Evolutionary conservation across 2,113 vertebrate genomes (phyloP), one percentile per base, ranked within the genome.

Genomic region (Euleptes europaea): DNA sequence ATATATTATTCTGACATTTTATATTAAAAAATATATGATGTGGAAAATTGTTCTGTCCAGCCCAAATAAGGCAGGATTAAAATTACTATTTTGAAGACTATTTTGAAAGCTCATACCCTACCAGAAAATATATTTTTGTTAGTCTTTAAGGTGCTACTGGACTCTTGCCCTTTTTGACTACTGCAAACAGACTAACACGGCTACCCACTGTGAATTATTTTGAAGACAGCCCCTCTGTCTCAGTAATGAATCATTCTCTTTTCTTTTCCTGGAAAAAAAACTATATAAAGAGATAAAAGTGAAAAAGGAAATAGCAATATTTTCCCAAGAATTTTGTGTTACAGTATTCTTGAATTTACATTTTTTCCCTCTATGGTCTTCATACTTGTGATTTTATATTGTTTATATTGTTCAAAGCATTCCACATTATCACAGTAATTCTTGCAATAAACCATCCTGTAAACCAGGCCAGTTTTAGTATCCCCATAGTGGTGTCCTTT

Each of bases 301-400:
- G 70, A 89, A 84, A 87, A 86, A 84, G 40, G n/a, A 81, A 86
- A 63, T 60, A 1, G 44, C 5, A 35, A 78, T 89, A 84, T 89
- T 66, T 81, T 8, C 40, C 82, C 19, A 14, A 31, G 63, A 51
- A 82, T 11, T 66, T 90, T 5, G 57, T 40, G 21, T 72, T 88
- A 31, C 77, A 66, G 63, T 23, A 12, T 47, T 89, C 49, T 51
- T 84, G n/a, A 90, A 90, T 44, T 63, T 31, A 26, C 51, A 65
- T 26, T 2, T 2, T 17, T 54, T 15, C 42, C 80, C 42, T 40
- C 23, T 33, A 1, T 75, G 3, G 26, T 63, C 70, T 3, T 0
- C 1, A 1, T 8, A 6, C 4, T 7, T 21, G 14, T 15, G 23
- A 54, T 85, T 88, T 77, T n/a, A n/a, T n/a, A n/a, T n/a, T n/a